Evolutionary conservation across 2,797 vertebrate species (phyloP), one percentile per base, ranked within the genome.

Genomic region (Crenuchus spilurus): DNA sequence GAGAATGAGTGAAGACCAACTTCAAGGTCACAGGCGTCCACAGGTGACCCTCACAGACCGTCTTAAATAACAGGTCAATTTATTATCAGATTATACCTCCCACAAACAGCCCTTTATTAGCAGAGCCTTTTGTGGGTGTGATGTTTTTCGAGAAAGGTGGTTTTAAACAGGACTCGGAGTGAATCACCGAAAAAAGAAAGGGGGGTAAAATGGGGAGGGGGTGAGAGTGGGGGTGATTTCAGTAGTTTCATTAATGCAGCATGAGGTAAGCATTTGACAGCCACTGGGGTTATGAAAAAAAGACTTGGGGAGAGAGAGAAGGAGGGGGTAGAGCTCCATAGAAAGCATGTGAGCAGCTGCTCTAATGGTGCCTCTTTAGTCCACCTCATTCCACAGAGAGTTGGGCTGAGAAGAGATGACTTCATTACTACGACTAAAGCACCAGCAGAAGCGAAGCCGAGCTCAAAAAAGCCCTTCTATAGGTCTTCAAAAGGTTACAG

Each of bases 31-130:
- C 76, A 77, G 52, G 66, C 65, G 82, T 84, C 80, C 80, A 75
- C 77, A 83, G 48, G 82, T 70, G 54, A 76, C 67, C 75, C 52
- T 64, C 64, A 72, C 54, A 80, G 83, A 74, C 83, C 72, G 81
- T 80, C 61, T 85, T 76, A 82, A 85, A 88, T 85, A 83, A 87
- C 84, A 85, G 77, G 84, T 85, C 79, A 86, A 80, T 84, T 81
- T 85, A 83, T 86, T 84, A 85, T 83, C 83, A 84, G 80, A 87
- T 84, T 67, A 87, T 70, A 73, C 20, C 64, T 69, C 31, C 52
- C 42, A 78, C 72, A 72, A 74, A 72, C 74, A 51, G 8, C 10
- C 63, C 18, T 28, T 46, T 41, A 78, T 85, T 67, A 82, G 80
- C 77, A 77, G 73, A 64, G 42, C 71, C 71, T 51, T 74, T 64